Base-by-base conservation (phyloP, 2,113 vertebrate species). In the Cettia cetti region DNA sequence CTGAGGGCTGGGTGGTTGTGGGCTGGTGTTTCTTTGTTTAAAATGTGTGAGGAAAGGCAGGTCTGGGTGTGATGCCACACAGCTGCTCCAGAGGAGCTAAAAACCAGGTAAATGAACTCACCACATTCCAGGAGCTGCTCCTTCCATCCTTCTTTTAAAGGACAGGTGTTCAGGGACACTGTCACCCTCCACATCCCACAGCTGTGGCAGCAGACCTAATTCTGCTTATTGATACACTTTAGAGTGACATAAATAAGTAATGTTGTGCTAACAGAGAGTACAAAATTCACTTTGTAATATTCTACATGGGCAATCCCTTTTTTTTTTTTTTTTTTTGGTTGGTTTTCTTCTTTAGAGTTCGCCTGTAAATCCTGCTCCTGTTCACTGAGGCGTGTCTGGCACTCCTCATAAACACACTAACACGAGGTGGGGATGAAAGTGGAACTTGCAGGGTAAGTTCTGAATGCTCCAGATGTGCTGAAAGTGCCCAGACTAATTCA, bases 381-480 rank as follows among this genome's bases (percentile, higher is more conserved):
- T 13, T 80, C 66, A 59, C 47, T 53, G 82, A 86, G 44, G 23
- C 3, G 2, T 21, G 18, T 57, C 70, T 37, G 57, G 31, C 71
- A 37, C 50, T 61, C n/a, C 75, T 63, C 70, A 69, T 28, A 86
- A 94, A 65, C 60, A 74, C 28, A 16, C 33, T 10, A 14, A 50
- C 26, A 23, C 2, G 40, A 33, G 77, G 15, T 86, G 65, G 52
- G 74, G 52, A 42, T 65, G 72, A 37, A 92, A 93, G 27, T 79
- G 83, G 64, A 28, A 93, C 24, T 83, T 95, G 53, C 63, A 90
- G 59, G 42, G 57, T 82, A n/a, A 91, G 77, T 52, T 92, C 65
- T 33, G 69, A 89, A 90, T 82, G 92, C 63, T 96, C 79, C 84
- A 95, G 90, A 60, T 97, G 92, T 94, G 86, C 69, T 80, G 27